Evolutionary conservation across 2,888 invertebrate genomes (phyloP).

Genomic region (Drepana falcataria): DNA sequence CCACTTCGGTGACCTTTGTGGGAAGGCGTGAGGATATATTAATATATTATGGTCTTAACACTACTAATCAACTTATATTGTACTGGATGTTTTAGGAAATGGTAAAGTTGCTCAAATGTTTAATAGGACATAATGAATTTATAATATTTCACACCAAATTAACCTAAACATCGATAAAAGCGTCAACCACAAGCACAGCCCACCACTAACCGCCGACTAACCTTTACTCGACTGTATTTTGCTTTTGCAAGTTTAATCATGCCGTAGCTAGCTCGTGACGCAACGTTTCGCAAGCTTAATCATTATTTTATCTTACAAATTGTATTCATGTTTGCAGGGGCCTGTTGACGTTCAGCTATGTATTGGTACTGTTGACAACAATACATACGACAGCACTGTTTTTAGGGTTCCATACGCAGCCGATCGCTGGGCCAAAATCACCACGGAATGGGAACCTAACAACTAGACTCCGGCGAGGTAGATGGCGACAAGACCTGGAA

Average conservation of each 20-base stretch:
- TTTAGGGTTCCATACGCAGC: not conserved
- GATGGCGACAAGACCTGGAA: no score
- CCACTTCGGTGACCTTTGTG: no score
- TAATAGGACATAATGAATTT: no score
- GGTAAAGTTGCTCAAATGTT: no score
- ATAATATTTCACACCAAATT: not conserved
- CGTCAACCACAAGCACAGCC: constrained; percentile 6
- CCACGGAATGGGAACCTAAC: no score
- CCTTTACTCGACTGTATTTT: constrained; percentile 73
- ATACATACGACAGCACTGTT: constrained; percentile 34
- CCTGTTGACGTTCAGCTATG: constrained; percentile 39
- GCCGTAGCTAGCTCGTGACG: constrained; percentile 70
- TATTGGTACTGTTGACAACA: constrained; percentile 27
- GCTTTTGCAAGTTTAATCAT: constrained; percentile 79
- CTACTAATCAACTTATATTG: no score
- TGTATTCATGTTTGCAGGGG: constrained; percentile 60
- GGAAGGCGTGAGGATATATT: no score
- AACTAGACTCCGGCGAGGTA: no score
- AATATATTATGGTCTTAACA: no score
- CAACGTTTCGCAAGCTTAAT: constrained; percentile 74
- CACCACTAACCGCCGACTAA: constrained; percentile 53
- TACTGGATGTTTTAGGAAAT: no score
- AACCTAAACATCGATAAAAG: constrained; percentile 7
- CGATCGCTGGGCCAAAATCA: no score
- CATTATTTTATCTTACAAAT: constrained; percentile 78